phyloP scores from a whole-genome alignment of 1,140 invertebrate species.

The Hestina assimilis region DNA sequence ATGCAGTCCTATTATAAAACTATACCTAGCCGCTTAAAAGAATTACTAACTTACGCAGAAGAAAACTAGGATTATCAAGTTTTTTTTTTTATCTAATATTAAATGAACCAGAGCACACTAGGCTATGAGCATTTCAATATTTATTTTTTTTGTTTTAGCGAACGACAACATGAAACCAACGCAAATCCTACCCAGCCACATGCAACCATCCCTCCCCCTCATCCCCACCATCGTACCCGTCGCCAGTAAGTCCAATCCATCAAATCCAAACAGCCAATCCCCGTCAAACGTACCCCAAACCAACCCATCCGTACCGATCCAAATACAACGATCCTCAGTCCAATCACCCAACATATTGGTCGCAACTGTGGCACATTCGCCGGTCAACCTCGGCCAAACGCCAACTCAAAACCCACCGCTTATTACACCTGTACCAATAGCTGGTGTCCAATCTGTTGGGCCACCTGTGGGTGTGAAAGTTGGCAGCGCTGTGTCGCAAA shows the following conservation, averaged over 20 bases:
- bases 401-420: constrained; percentile 39
- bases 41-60: too few species aligned
- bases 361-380: constrained; percentile 36
- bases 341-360: constrained; percentile 41
- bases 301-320: constrained; percentile 22
- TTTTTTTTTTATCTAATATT: too few species aligned
- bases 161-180: constrained; percentile 49
- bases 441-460: neutral
- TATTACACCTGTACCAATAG: constrained; percentile 38
- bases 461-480: neutral
- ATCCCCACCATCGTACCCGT: constrained; percentile 54
- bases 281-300: constrained; percentile 6
- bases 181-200: constrained; percentile 41
- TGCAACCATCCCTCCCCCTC: constrained; percentile 46
- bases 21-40: too few species aligned
- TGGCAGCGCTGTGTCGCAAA: constrained; percentile 22
- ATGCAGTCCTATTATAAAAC: too few species aligned
- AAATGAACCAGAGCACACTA: neutral
- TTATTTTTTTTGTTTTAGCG: constrained; percentile 34
- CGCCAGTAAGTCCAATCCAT: constrained; percentile 31
- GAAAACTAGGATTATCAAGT: too few species aligned
- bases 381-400: constrained; percentile 38
- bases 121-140: neutral
- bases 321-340: constrained; percentile 29
- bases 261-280: constrained; percentile 6